Evolutionary conservation across 1,140 invertebrate genomes (phyloP), one percentile per base, ranked within the genome.

Genomic region (Antheraea pernyi): DNA sequence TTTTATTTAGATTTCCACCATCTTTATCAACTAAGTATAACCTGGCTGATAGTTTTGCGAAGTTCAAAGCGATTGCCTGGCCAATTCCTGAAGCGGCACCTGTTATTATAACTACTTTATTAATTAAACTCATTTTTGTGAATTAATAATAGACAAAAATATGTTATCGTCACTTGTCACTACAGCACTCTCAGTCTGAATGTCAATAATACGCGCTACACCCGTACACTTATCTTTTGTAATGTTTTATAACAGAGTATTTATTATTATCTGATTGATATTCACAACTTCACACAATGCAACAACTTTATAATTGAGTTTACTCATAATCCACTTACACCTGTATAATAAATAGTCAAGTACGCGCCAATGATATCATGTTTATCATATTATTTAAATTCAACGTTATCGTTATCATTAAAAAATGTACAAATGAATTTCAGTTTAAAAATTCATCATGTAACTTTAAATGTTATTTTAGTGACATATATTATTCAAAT

Each of bases 31-130:
- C 59, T 60, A 86, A 36, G 10, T 70, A 74, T 19, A 84, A 19
- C 72, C 65, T 81, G 64, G 79, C 79, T 8, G 76, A 76, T 46
- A 70, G 48, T 77, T 77, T 79, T n/a, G 79, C 72, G 58, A 86
- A 81, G 46, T 72, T 65, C 13, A 78, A 19, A 18, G 80, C 74
- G 19, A 74, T 78, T 8, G 76, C 70, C 69, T 76, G 75, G 5
- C 83, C 83, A 13, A 83, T 76, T 3, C 78, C 79, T 8, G 81
- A 85, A 16, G 69, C 74, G 13, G 79, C 80, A 62, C 77, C 81
- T 19, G 83, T 81, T 6, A 85, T 70, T 18, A 82, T 10, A 7
- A 84, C 76, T 10, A 84, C 78, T 78, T 80, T 79, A 66, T 80
- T 77, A 10, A 67, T 59, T 63, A 83, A 81, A 74, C 68, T 77